phyloP scores from a whole-genome alignment of 2,888 invertebrate species.

The Callimorpha dominula region DNA sequence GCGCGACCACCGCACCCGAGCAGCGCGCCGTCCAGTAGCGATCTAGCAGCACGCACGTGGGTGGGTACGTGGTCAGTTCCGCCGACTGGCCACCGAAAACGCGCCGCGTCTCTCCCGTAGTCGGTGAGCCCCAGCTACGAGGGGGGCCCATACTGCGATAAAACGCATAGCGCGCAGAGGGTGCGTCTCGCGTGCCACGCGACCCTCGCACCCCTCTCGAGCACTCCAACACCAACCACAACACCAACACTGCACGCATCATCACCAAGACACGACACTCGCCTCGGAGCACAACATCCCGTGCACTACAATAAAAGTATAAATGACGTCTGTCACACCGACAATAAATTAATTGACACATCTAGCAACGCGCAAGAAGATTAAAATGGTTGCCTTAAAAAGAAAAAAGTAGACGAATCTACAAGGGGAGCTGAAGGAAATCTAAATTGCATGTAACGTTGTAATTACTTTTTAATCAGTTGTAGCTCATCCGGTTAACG shows the following conservation, averaged over 20 bases:
- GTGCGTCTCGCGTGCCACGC: background rate
- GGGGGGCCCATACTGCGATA: conserved; percentile 52
- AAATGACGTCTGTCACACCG: conserved; percentile 2
- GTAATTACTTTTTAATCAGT: background rate
- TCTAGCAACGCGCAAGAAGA: conserved; percentile 1
- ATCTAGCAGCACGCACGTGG: conserved; percentile 70
- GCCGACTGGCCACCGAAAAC: conserved; percentile 71
- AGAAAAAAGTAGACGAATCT: background rate
- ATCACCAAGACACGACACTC: background rate
- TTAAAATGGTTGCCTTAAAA: background rate
- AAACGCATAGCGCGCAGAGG: conserved; percentile 52
- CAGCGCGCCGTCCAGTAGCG: conserved; percentile 69
- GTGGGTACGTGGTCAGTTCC: conserved; percentile 55
- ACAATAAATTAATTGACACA: conserved; percentile 1
- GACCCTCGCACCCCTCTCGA: conserved; percentile 13
- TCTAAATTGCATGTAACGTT: background rate
- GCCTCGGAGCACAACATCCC: background rate
- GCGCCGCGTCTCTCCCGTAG: conserved; percentile 56
- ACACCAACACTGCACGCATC: conserved; percentile 18
- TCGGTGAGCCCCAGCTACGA: conserved; percentile 3
- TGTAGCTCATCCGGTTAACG: background rate
- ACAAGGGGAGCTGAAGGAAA: background rate
- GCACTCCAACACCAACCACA: conserved; percentile 23
- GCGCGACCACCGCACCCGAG: conserved; percentile 66
- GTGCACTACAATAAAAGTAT: background rate